Evolutionary conservation across 2,797 vertebrate genomes (phyloP).

Genomic region (Poeciliopsis gracilis): DNA sequence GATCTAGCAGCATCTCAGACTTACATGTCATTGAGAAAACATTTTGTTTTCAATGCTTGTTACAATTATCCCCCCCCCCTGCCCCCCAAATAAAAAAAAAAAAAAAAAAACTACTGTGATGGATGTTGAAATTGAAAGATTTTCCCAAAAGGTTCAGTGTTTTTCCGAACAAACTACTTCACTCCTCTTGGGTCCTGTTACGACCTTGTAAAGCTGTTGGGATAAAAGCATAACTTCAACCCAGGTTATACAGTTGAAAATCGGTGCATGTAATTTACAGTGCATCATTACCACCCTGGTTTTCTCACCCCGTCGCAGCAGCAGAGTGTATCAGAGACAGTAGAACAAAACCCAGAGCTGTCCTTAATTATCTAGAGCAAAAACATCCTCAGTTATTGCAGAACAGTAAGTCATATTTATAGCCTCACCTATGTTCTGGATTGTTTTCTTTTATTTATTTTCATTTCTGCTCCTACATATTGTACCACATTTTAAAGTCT

Average conservation of each 20-base stretch:
- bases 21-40: neutral
- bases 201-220: neutral
- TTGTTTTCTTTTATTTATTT: neutral
- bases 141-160: neutral
- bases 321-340: neutral
- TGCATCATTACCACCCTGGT: neutral
- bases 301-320: neutral
- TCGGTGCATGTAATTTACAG: neutral
- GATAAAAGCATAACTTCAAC: neutral
- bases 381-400: neutral
- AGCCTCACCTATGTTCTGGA: no score
- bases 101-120: neutral
- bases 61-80: neutral
- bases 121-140: neutral
- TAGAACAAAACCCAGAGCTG: neutral
- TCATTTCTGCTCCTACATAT: neutral
- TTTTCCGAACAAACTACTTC: neutral
- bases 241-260: neutral
- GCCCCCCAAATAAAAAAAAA: no score
- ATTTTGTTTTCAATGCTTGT: neutral
- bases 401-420: neutral
- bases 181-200: neutral
- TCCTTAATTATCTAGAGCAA: neutral
- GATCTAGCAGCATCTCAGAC: neutral
- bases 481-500: neutral